phyloP scores from a whole-genome alignment of 2,888 invertebrate genomes.

The Patella depressa region DNA sequence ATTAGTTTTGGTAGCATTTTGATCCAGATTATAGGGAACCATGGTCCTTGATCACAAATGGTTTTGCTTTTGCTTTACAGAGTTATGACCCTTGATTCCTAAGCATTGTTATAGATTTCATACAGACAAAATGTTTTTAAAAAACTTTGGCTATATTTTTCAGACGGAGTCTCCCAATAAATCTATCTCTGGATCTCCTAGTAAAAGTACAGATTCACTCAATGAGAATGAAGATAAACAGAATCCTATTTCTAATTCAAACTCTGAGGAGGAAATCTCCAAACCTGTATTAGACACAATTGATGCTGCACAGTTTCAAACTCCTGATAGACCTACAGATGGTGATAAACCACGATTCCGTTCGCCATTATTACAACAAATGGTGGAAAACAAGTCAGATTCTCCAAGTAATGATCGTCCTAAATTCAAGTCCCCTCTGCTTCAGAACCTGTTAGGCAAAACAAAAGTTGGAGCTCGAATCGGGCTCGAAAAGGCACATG shows the following conservation, averaged over 20 bases:
- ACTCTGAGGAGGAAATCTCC: constrained; percentile 14
- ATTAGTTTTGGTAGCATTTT: no score
- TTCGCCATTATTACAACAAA: constrained; percentile 64
- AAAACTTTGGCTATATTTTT: no score
- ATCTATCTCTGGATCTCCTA: constrained; percentile 49
- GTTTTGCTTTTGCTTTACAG: no score
- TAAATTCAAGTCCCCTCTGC: constrained; percentile 64
- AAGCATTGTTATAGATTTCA: no score
- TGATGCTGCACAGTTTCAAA: background rate
- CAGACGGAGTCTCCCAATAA: constrained; percentile 46
- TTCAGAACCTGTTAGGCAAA: constrained; percentile 64
- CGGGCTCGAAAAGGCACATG: constrained; percentile 36
- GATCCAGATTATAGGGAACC: no score
- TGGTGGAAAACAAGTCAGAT: constrained; percentile 53
- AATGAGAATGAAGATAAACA: constrained; percentile 27
- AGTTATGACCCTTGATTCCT: no score
- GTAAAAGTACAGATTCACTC: constrained; percentile 46
- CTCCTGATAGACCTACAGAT: constrained; percentile 6
- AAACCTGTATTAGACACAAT: background rate
- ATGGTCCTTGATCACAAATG: no score
- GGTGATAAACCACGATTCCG: constrained; percentile 55
- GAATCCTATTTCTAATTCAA: background rate
- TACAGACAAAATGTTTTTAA: no score
- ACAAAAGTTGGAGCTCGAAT: constrained; percentile 50
- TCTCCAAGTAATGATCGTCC: constrained; percentile 48